Evolutionary conservation across 2,888 invertebrate genomes (phyloP).

Genomic region (Serrognathus titanus): DNA sequence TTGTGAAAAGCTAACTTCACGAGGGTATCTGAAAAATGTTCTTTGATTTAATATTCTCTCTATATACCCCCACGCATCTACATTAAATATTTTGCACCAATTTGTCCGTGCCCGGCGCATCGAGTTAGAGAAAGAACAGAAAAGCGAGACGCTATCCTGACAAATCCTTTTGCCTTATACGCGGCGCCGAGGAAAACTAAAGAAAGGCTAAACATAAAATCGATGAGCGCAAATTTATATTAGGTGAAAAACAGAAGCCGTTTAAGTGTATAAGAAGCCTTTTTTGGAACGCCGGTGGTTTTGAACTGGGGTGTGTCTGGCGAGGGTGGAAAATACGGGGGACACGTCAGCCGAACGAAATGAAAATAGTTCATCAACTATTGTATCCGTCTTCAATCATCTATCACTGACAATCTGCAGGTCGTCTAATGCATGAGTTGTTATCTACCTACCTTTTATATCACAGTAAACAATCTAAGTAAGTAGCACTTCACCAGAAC

Average conservation of each 20-base stretch:
- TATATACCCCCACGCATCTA: no score
- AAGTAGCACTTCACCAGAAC: no score
- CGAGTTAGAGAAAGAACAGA: no score
- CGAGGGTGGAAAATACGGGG: not conserved
- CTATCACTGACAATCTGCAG: no score
- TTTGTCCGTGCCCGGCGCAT: no score
- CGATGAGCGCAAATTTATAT: not conserved
- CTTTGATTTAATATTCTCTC: no score
- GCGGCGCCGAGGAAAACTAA: not conserved
- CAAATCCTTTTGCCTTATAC: not conserved
- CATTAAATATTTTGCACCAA: no score
- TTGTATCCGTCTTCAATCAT: constrained; percentile 1
- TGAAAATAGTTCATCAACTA: constrained; percentile 16
- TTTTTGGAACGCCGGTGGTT: not conserved
- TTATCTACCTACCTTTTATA: no score
- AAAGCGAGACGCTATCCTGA: not conserved
- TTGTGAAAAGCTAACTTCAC: no score
- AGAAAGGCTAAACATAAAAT: not conserved
- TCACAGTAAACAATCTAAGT: no score
- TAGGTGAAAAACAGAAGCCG: not conserved
- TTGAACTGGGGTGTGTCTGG: not conserved
- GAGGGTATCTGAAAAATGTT: no score
- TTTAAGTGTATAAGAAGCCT: not conserved
- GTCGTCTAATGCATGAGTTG: no score
- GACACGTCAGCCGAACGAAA: constrained; percentile 9